Conservation (phyloP, 1,140 invertebrate genomes). For the Drosophila busckii region DNA sequence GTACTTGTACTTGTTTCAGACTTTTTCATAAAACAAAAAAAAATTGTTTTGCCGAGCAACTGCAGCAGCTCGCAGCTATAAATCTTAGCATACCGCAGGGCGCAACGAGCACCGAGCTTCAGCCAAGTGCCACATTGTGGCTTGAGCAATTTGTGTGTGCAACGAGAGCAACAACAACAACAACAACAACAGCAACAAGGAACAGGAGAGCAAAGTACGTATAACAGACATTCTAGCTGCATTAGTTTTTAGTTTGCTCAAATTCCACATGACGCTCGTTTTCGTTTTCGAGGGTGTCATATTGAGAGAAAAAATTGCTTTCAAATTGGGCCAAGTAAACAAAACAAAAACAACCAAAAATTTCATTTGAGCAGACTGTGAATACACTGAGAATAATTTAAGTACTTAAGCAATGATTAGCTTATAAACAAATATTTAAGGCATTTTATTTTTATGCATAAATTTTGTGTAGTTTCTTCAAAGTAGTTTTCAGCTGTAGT, state of each 20-base stretch:
- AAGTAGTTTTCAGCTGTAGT: no score
- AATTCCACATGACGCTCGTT: slow-evolving; percentile 67
- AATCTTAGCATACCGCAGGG: slow-evolving; percentile 73
- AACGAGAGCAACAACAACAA: slow-evolving; percentile 38
- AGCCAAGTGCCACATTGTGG: slow-evolving; percentile 56
- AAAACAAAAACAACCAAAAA: slow-evolving; percentile 1
- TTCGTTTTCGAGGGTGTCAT: slow-evolving; percentile 71
- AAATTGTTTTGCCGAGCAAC: slow-evolving; percentile 56
- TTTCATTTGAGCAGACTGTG: neutral
- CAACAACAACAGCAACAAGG: slow-evolving; percentile 8
- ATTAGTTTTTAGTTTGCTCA: slow-evolving; percentile 71
- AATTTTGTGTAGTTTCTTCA: no score
- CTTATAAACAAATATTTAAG: no score
- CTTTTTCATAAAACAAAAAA: no score
- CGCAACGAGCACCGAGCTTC: slow-evolving; percentile 31
- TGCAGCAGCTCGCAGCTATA: slow-evolving; percentile 61
- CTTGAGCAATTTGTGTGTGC: slow-evolving; percentile 73
- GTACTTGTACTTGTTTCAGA: slow-evolving; percentile 45
- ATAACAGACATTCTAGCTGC: slow-evolving; percentile 14
- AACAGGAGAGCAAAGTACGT: slow-evolving; percentile 51
- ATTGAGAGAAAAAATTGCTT: slow-evolving; percentile 71
- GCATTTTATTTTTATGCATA: no score
- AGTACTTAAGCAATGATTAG: no score
- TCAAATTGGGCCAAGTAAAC: slow-evolving; percentile 62
- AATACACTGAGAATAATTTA: neutral